Evolutionary conservation across 2,797 vertebrate species (phyloP), one percentile per base, ranked within the genome.

Genomic region (Heteromormyrus szaboi): DNA sequence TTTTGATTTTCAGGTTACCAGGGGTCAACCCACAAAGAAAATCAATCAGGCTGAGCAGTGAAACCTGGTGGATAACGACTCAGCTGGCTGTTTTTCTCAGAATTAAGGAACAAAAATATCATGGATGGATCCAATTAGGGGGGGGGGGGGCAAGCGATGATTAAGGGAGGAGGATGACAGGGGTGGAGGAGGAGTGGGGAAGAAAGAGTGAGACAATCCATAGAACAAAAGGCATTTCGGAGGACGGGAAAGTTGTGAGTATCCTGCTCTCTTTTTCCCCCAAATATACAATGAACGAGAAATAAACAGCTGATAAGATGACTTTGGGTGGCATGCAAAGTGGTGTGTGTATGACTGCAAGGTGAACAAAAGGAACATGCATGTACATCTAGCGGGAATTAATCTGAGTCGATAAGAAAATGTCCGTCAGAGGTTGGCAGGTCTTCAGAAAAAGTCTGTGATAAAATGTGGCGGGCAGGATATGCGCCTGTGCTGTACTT

Each of bases 161-260:
- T 54, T 84, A 87, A 88, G 88, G 62, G 86, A 89, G 37, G 87
- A 85, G 86, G 68, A 65, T 33, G 68, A 48, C 29, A 87, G 91
- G 88, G 89, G 91, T 89, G 92, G 86, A 86, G 91, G 92, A 93
- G 92, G 93, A 93, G 93, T 90, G 90, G 92, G 93, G 92, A 93
- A 90, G 91, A 92, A 88, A 93, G 89, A 94, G 53, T 59, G 33
- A 94, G 93, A 94, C 93, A 94, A 92, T 93, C 94, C 92, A 92
- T 93, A 92, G 94, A 94, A 94, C 91, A 93, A 92, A 94, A 92
- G 92, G 91, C 91, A 89, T 91, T 94, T 92, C 90, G 93, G 93
- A 95, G 92, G 92, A 94, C 93, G 92, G 91, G 91, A 94, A 94
- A 93, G 88, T 93, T 94, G 96, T 95, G 91, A 96, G 95, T 95